These are phyloP conservation scores for Spermophilus dauricus DNA, from an alignment of 2,113 vertebrate genomes.

Conservation along the genomic window DNA sequence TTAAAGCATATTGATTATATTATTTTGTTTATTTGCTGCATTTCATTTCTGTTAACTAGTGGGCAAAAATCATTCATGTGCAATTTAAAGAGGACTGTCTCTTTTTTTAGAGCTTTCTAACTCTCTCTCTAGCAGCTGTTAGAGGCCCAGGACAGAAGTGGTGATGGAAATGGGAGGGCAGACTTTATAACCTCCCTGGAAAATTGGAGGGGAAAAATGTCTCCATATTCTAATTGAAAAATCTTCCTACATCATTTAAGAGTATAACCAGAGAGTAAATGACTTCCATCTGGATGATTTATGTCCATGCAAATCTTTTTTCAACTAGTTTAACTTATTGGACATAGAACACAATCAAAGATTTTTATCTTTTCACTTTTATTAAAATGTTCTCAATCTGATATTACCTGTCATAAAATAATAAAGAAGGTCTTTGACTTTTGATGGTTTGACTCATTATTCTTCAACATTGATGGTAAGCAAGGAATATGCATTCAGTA, in stretches of 20 bases:
- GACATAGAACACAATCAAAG: background rate
- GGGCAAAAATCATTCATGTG: background rate
- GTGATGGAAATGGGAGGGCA: background rate
- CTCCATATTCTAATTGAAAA: background rate
- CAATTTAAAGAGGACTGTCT: background rate
- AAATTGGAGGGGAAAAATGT: background rate
- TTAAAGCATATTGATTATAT: background rate
- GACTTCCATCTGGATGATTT: background rate
- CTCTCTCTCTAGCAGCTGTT: background rate
- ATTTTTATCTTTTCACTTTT: slow-evolving; percentile 14
- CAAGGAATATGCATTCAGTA: background rate
- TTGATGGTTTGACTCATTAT: background rate
- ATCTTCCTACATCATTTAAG: background rate
- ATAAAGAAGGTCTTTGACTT: background rate
- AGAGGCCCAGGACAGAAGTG: background rate
- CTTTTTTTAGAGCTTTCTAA: background rate
- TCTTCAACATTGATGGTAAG: background rate
- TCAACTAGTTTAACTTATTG: background rate
- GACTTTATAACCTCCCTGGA: background rate
- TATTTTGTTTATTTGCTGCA: background rate
- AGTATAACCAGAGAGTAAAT: background rate
- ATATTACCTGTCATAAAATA: background rate
- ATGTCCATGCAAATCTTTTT: background rate
- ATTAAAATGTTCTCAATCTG: background rate
- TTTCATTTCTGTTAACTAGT: background rate